Conservation (phyloP, 1,140 invertebrate species). For the Uloborus diversus region DNA sequence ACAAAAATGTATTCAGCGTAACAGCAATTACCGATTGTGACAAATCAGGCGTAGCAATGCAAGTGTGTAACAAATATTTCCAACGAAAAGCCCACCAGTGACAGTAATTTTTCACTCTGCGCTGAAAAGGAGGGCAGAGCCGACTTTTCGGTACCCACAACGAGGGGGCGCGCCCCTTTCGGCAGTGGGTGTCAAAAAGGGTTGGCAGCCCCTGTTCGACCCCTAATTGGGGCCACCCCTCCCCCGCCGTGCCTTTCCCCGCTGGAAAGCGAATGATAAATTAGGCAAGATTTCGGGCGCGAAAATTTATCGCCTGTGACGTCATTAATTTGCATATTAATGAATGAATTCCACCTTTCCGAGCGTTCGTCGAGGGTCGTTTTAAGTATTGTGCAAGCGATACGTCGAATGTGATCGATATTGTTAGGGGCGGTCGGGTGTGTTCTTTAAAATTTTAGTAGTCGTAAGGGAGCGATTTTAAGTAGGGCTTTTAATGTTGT, state of each 20-base stretch:
- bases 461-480: conserved; percentile 38
- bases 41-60: too few species aligned
- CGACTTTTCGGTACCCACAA: conserved; percentile 19
- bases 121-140: conserved; percentile 43
- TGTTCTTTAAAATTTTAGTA: conserved; percentile 50
- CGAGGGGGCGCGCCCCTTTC: conserved; percentile 15
- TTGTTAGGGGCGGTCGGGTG: conserved; percentile 18
- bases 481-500: not conserved
- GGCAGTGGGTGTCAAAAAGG: conserved; percentile 47
- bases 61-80: too few species aligned
- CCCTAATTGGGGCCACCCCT: conserved; percentile 46
- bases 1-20: too few species aligned
- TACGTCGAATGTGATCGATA: conserved; percentile 31
- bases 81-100: too few species aligned
- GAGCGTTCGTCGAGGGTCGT: conserved; percentile 23
- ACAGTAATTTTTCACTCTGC: conserved; percentile 35
- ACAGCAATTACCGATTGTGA: too few species aligned
- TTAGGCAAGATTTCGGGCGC: conserved; percentile 54
- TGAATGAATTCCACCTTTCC: conserved; percentile 54
- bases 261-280: conserved; percentile 39
- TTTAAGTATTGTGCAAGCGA: conserved; percentile 40
- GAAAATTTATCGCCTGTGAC: conserved; percentile 56
- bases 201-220: conserved; percentile 54
- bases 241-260: conserved; percentile 5
- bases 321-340: conserved; percentile 57